phyloP scores from a whole-genome alignment of 2,113 vertebrate genomes.

The Pipra filicauda region DNA sequence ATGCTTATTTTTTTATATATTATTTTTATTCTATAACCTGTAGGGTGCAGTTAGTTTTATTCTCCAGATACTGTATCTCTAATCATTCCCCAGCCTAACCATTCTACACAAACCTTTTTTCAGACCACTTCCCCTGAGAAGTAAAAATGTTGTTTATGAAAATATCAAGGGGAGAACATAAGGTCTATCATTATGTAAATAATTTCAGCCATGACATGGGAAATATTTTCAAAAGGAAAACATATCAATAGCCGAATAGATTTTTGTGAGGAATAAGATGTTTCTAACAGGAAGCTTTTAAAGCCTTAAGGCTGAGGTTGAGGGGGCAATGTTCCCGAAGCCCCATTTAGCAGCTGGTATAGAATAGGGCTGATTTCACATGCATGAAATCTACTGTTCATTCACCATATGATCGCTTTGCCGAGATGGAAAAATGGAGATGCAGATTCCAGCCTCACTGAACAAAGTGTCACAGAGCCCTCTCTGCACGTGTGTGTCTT shows the following conservation, averaged over 20 bases:
- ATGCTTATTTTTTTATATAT: background rate
- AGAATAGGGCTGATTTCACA: background rate
- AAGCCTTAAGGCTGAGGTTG: background rate
- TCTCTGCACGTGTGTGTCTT: background rate
- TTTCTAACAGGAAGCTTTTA: background rate
- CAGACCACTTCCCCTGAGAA: background rate
- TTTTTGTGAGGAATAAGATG: background rate
- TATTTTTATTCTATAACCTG: constrained; percentile 3
- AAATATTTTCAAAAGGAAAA: constrained; percentile 47
- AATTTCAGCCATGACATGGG: background rate
- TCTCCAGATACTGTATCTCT: background rate
- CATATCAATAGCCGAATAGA: background rate
- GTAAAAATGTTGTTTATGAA: constrained; percentile 9
- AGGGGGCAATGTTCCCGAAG: background rate
- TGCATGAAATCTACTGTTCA: background rate
- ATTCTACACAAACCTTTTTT: background rate
- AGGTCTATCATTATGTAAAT: constrained; percentile 20
- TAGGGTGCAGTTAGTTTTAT: constrained; percentile 9
- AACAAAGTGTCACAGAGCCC: background rate
- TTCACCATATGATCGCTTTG: background rate
- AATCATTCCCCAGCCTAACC: background rate
- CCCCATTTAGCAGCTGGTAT: background rate
- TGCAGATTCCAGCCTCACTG: background rate
- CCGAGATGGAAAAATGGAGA: background rate
- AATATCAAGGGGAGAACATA: background rate